Evolutionary conservation across 1,140 invertebrate genomes (phyloP).

Genomic region (Oncopodura yosiiana): DNA sequence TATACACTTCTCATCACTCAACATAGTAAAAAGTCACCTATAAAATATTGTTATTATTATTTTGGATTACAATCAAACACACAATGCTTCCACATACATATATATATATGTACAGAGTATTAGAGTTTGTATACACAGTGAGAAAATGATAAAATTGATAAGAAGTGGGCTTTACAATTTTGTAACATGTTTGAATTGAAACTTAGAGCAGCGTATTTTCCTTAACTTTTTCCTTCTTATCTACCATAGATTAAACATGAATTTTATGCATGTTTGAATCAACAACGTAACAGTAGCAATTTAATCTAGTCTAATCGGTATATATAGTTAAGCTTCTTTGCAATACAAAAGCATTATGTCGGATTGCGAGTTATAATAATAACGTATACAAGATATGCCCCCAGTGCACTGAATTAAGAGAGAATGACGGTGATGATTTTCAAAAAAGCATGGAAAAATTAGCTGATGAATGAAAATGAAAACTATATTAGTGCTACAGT

Average conservation of each 20-base stretch:
- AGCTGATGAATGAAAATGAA: too few species aligned
- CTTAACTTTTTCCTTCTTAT: background rate
- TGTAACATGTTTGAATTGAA: background rate
- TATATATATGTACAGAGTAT: too few species aligned
- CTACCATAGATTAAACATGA: slow-evolving; percentile 6
- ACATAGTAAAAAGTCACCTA: background rate
- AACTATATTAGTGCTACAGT: too few species aligned
- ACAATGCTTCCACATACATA: slow-evolving; percentile 8
- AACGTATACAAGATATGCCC: background rate
- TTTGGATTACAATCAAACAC: background rate
- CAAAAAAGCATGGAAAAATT: too few species aligned
- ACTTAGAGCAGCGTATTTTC: background rate
- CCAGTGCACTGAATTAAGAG: background rate
- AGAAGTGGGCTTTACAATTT: slow-evolving; percentile 9
- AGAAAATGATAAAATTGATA: slow-evolving; percentile 25
- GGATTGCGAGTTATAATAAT: background rate
- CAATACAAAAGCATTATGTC: background rate
- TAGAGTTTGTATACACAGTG: too few species aligned
- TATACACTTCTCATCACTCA: background rate
- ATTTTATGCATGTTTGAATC: slow-evolving; percentile 8
- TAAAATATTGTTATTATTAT: background rate
- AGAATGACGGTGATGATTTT: slow-evolving; percentile 11
- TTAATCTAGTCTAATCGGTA: slow-evolving; percentile 4
- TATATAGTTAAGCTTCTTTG: background rate
- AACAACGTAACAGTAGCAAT: background rate